These are phyloP conservation scores for Mamestra brassicae DNA, from an alignment of 2,888 invertebrate species.

Conservation along the genomic window DNA sequence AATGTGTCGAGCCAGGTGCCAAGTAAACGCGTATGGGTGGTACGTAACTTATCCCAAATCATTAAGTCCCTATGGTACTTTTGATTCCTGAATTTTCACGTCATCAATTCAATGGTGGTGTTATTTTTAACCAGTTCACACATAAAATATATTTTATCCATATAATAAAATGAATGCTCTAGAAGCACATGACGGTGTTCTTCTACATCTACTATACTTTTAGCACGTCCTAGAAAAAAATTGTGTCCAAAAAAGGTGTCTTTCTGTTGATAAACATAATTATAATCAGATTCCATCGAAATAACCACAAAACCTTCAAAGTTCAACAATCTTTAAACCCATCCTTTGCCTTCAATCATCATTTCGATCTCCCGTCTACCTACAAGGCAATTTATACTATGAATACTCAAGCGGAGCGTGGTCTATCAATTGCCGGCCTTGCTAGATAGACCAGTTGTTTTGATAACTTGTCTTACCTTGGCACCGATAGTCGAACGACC, in stretches of 20 bases:
- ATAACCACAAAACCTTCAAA: neutral
- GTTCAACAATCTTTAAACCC: slow-evolving; percentile 30
- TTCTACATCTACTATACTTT: no score
- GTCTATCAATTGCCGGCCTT: slow-evolving; percentile 59
- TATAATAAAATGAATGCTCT: no score
- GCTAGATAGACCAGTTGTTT: slow-evolving; percentile 61
- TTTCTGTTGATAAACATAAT: no score
- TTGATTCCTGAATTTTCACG: neutral
- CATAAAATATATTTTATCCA: no score
- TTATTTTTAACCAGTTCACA: no score
- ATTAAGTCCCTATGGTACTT: neutral
- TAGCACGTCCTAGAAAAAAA: no score
- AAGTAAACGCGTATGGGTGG: no score
- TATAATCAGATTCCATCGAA: neutral
- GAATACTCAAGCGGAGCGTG: slow-evolving; percentile 33
- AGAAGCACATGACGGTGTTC: no score
- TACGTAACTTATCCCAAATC: no score
- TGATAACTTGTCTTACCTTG: slow-evolving; percentile 63
- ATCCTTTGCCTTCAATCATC: neutral
- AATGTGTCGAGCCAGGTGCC: no score
- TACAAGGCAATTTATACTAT: slow-evolving; percentile 46
- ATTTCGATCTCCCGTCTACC: slow-evolving; percentile 9
- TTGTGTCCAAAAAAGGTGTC: no score
- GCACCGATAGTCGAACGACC: slow-evolving; percentile 57
- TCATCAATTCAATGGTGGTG: neutral